Base-by-base conservation (phyloP, 2,888 invertebrate genomes). In the Mechanitis messenoides region DNA sequence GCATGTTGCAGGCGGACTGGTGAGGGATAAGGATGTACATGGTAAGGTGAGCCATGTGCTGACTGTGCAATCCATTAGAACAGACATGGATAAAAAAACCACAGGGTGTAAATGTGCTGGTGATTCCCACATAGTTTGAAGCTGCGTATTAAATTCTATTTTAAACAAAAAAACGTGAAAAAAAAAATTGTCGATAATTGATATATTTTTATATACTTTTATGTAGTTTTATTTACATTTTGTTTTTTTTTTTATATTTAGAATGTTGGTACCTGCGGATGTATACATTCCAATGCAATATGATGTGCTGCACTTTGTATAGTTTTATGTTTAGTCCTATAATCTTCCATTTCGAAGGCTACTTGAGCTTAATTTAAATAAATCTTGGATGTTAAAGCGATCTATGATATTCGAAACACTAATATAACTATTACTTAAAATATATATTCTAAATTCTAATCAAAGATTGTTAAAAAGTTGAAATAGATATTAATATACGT, bases 21-120 rank as follows among this genome's bases (percentile, higher is more conserved):
- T 67, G 92, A 91, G 63, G 92, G 92, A 77, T 92, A 92, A 70
- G 94, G 94, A 86, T 94, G 94, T 72, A 94, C 93, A 85, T 94
- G 94, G 82, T 94, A 94, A 66, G 94, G 94, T 73, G 94, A 94
- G 74, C 93, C 93, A 83, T 93, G 92, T 79, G 82, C 71, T 60
- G 90, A 84, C 92, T 92, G 84, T 76, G 76, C 70, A 71, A 76
- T 79, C 84, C 80, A 75, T 77, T 70, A 69, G 86, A 73, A 89
- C 90, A 90, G 89, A 89, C 89, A 89, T 88, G 81, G 77, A 76
- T 75, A 77, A 81, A 84, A 20, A 87, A 84, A 87, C 71, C 75
- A 73, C 76, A 84, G 85, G 83, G 84, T 87, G 81, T 86, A 85
- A 82, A 86, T 81, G 74, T 79, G 78, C 76, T 66, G 61, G 69